Evolutionary conservation across 2,888 invertebrate genomes (phyloP), one percentile per base, ranked within the genome.

Genomic region (Orthosia gracilis): DNA sequence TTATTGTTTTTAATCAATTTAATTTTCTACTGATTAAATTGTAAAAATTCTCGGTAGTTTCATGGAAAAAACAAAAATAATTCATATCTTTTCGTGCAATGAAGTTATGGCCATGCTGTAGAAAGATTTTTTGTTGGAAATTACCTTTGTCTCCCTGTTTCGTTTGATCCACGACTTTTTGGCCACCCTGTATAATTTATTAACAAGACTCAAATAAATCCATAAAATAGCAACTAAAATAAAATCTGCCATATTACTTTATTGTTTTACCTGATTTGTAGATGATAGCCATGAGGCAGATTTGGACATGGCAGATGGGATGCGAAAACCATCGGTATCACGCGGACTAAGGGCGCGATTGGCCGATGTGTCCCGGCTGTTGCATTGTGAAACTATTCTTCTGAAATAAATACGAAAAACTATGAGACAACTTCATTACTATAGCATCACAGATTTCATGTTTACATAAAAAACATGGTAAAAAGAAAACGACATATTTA

Each of bases 381-480:
- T 96, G 84, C 96, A 95, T 82, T 96, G 96, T 2, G 96, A 96
- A 47, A 96, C 94, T 85, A 96, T 95, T 85, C 94, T 92, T 80
- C 96, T 96, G 88, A 68, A 94, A 76, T 65, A 65, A 70, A 68
- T 23, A 70, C 17, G 3, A 55, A 21, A 18, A 68, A 9, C 13
- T 31, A n/a, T 58, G 50, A 77, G 50, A n/a, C 18, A 45, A 26
- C 12, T 2, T 15, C 15, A 47, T 17, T 64, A 11, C 15, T 9
- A 31, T 49, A 47, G 18, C 31, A 47, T 23, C 9, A 11, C 18
- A 54, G 15, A 13, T 58, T 52, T 58, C 7, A 17, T 17, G 11
- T 58, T 75, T 18, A 26, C 23, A 18, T 49, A 2, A 23, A 68
- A 23, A 57, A 7, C 23, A 23, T 69, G 21, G 18, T 31, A 58